A percentile compares a stretch with the other conserved stretches of the same genome.
Conservation (phyloP, 2,888 invertebrate genomes). For the Aphodius sticticus region DNA sequence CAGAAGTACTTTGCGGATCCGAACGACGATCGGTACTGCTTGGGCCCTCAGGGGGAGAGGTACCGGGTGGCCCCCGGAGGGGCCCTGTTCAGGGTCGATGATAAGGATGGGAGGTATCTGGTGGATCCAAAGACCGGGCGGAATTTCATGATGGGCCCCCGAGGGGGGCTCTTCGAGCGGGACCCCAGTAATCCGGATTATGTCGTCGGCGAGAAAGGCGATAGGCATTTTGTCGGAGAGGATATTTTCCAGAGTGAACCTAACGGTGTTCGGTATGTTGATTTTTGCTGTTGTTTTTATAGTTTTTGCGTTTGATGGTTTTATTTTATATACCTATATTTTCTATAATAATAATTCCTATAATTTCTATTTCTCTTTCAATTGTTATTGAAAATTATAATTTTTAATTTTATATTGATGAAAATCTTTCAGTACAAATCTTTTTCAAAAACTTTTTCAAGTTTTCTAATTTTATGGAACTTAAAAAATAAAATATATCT, state of each 20-base stretch:
- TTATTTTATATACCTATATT: neutral
- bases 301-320: neutral
- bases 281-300: neutral
- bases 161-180: constrained; percentile 26
- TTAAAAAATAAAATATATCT: no score
- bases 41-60: constrained; percentile 28
- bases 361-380: no score
- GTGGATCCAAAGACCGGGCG: constrained; percentile 24
- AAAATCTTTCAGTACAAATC: no score
- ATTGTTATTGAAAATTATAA: no score
- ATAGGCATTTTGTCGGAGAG: constrained; percentile 26
- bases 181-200: constrained; percentile 30
- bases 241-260: constrained; percentile 29
- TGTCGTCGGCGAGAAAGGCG: constrained; percentile 29
- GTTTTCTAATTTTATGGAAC: no score
- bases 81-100: constrained; percentile 27
- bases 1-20: constrained; percentile 34
- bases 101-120: constrained; percentile 29
- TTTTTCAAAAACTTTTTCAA: no score
- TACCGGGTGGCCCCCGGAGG: constrained; percentile 30
- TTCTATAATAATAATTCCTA: no score
- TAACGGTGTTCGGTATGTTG: constrained; percentile 27
- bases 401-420: no score
- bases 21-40: constrained; percentile 33
- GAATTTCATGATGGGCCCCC: constrained; percentile 32